Evolutionary conservation across 2,113 vertebrate species (phyloP), one percentile per base, ranked within the genome.

Genomic region (Solea senegalensis): DNA sequence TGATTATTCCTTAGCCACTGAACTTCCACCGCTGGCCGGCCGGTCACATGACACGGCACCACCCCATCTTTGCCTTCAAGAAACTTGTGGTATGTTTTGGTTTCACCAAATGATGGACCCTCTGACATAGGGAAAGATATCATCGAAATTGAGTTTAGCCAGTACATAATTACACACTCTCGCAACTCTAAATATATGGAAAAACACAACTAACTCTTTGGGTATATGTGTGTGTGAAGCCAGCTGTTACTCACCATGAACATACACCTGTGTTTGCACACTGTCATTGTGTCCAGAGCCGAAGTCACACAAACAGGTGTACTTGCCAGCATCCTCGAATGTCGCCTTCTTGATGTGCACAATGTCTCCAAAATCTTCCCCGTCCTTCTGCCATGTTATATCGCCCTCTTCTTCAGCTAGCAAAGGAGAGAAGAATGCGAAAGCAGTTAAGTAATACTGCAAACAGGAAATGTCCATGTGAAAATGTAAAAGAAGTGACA

Each of bases 11-110:
- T 77, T 2, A 65, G 3, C 94, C 94, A 95, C 15, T 44, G 46
- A 54, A 91, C 79, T 7, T 90, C 86, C 66, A 94, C 84, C 0
- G 9, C 55, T 8, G 94, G 93, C 53, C 77, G 27, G 13, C 94
- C 94, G 0, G 76, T 84, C 59, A 76, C 93, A 14, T 44, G 0
- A 16, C 94, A 95, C 2, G 91, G 89, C 45, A 93, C 60, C 2
- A 52, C 0, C 3, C 52, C 92, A 0, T 83, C 16, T 16, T 64
- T 69, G 13, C 91, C 93, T 40, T 85, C 76, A 66, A 93, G 74
- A 78, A 94, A 93, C 81, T 94, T 93, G 72, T 94, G 90, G 71
- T 92, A 92, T 28, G 4, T 60, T 7, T 8, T 12, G 12, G 77
- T 93, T 5, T 8, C 8, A 10, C 44, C 78, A 72, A 94, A 93